Base-by-base conservation (phyloP, 2,797 vertebrate genomes). In the Synaphobranchus kaupii region DNA sequence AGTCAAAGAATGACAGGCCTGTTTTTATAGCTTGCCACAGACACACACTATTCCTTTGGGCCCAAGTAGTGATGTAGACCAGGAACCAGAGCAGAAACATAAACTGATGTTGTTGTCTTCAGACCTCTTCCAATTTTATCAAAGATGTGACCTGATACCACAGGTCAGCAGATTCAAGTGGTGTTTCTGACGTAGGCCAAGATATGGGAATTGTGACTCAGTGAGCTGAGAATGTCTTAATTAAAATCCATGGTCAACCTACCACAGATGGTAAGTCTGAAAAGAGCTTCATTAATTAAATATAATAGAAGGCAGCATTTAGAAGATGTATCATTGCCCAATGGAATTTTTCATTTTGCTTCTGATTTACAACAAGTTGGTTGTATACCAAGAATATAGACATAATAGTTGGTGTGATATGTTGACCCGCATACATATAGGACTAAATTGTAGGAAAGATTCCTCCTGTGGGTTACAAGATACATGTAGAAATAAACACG, bases 201-300 rank as follows among this genome's bases (percentile, higher is more conserved):
- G 58, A 85, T 39, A 48, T 85, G 85, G 48, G 73, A 86, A 39
- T 78, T 54, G 25, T 54, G 85, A 73, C 50, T 86, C 85, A 86
- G 85, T 86, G 85, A 58, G 85, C 85, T 86, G 85, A 39, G 63
- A 78, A 73, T 56, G 85, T 78, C 34, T 78, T 86, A 47, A 54
- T 86, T 86, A 86, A 63, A 85, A 85, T 85, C 39, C 63, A 66
- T 47, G 60, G 83, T 8, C 83, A 58, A 58, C 17, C 31, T 17
- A 25, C 56, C 9, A 66, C 84, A 28, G 84, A 39, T 68, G 34
- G 20, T 39, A 50, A 15, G 58, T 68, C 58, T 48, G 48, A 56
- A 1, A 83, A 56, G 52, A 56, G 28, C 44, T 48, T 54, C 22
- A 48, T 82, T 54, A 83, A 50, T 50, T 52, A 50, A 83, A 7